phyloP scores from a whole-genome alignment of 2,113 vertebrate genomes.

The Girardinichthys multiradiatus region DNA sequence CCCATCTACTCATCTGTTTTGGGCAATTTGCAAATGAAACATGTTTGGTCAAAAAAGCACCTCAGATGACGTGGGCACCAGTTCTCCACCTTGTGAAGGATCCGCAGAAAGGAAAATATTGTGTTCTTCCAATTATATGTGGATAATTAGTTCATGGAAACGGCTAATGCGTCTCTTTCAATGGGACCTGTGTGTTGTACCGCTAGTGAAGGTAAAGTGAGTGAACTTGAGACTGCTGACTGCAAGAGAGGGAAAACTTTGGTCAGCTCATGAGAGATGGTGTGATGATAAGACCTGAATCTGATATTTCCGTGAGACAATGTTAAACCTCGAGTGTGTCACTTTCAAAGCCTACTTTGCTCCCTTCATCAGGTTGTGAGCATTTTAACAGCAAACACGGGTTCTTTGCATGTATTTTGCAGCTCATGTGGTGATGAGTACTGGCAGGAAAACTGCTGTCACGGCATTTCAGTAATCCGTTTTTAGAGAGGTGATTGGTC shows the following conservation, averaged over 20 bases:
- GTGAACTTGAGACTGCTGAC: constrained; percentile 56
- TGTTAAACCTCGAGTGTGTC: background rate
- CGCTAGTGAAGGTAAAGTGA: constrained; percentile 29
- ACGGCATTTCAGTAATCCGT: no score
- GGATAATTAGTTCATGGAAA: constrained; percentile 23
- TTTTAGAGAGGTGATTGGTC: no score
- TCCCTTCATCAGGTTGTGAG: constrained; percentile 1
- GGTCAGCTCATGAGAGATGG: constrained; percentile 50
- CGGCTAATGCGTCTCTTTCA: background rate
- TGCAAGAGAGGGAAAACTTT: constrained; percentile 5
- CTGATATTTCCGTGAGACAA: constrained; percentile 36
- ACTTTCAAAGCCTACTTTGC: constrained; percentile 51
- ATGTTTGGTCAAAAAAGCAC: background rate
- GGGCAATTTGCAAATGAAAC: background rate
- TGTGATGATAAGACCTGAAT: constrained; percentile 60
- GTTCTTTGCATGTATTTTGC: background rate
- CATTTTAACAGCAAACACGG: background rate
- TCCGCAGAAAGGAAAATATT: background rate
- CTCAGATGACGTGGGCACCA: background rate
- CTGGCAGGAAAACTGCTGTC: background rate
- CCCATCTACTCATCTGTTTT: background rate
- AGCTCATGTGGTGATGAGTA: background rate
- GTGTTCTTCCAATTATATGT: background rate
- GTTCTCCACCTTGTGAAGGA: background rate
- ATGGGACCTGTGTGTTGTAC: background rate